Conservation (phyloP, 1,140 invertebrate species). For the Caenorhabditis brenneri region DNA sequence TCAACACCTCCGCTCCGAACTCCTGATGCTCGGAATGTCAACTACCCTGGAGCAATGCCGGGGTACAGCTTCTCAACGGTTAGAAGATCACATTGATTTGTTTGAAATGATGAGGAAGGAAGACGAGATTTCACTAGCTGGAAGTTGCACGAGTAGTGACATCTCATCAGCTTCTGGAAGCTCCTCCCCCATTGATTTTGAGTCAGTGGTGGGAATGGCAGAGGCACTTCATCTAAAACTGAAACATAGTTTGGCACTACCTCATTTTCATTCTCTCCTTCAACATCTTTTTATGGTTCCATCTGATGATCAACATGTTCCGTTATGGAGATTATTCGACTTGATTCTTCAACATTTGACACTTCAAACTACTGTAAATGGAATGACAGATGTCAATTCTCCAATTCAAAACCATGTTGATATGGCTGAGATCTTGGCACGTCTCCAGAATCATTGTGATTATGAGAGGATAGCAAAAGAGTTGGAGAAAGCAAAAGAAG, state of each 20-base stretch:
- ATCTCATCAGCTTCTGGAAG: conserved; percentile 58
- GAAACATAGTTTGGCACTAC: conserved; percentile 88
- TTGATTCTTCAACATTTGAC: conserved; percentile 93
- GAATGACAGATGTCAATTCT: conserved; percentile 89
- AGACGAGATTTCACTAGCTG: conserved; percentile 80
- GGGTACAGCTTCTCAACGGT: conserved; percentile 55
- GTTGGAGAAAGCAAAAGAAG: conserved; percentile 76
- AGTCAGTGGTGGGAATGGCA: conserved; percentile 91
- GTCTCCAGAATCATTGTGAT: conserved; percentile 89
- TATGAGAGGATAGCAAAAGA: conserved; percentile 87
- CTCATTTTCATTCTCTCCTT: conserved; percentile 87
- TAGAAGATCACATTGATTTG: conserved; percentile 81
- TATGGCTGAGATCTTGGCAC: conserved; percentile 62
- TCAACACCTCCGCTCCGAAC: conserved; percentile 90
- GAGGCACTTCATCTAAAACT: conserved; percentile 87
- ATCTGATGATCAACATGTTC: conserved; percentile 83
- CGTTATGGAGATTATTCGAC: conserved; percentile 92
- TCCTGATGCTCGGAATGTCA: conserved; percentile 93
- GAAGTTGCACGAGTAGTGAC: conserved; percentile 41
- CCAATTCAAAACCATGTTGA: conserved; percentile 76
- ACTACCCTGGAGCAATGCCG: conserved; percentile 78
- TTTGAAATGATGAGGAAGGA: conserved; percentile 97
- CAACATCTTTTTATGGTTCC: conserved; percentile 86
- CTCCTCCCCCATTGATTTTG: conserved; percentile 85
- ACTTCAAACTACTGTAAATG: conserved; percentile 81